These are phyloP conservation scores for Athene cunicularia DNA, from an alignment of 2,113 vertebrate genomes.

Conservation along the genomic window DNA sequence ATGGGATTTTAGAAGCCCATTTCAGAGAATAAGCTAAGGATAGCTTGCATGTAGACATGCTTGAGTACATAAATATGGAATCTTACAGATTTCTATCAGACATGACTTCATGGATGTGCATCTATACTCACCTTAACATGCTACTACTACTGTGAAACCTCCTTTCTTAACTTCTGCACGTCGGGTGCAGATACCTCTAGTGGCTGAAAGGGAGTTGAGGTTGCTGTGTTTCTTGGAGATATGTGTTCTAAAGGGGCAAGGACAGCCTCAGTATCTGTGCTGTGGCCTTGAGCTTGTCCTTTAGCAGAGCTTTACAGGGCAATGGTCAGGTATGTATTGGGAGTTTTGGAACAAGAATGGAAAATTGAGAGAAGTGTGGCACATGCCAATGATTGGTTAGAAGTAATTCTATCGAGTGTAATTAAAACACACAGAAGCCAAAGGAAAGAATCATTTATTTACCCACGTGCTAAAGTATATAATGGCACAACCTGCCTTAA, in stretches of 20 bases:
- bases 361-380: background rate
- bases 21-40: background rate
- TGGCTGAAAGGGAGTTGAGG: background rate
- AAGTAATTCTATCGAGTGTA: background rate
- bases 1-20: background rate
- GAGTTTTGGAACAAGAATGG: background rate
- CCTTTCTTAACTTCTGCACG: background rate
- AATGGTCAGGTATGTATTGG: background rate
- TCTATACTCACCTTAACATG: accelerated
- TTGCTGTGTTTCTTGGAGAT: background rate
- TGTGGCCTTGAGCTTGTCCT: background rate
- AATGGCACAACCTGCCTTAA: background rate
- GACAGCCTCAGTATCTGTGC: background rate
- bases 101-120: background rate
- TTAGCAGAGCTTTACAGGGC: background rate
- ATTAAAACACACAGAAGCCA: background rate
- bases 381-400: background rate
- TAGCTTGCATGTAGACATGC: background rate
- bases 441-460: background rate
- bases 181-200: background rate
- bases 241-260: accelerated
- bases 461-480: background rate
- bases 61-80: background rate
- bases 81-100: background rate
- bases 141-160: background rate